Base-by-base conservation (phyloP, 2,888 invertebrate genomes). In the Sialis lutaria region DNA sequence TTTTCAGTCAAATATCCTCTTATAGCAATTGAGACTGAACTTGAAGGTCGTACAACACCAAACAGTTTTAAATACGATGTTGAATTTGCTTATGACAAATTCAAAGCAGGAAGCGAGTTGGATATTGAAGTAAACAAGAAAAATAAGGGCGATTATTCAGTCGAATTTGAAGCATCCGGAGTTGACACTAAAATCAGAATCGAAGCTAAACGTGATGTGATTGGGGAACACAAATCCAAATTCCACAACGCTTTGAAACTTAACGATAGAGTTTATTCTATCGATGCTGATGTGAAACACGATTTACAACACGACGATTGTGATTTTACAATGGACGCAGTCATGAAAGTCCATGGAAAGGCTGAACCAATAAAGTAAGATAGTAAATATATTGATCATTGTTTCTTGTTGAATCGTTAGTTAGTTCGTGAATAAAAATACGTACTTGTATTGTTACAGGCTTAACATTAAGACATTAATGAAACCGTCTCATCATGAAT, bases 241-340 rank as follows among this genome's bases (percentile, higher is more conserved):
- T 68, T 77, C 40, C 69, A 71, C 40, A 75, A 79, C 55, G 70
- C 69, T 35, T 50, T 83, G 6, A 68, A 69, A 5, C 53, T 82
- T 10, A 74, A 74, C 42, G 70, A 76, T 8, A 75, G 75, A 45
- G 79, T 73, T 56, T 73, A 79, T 55, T 74, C 77, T 55, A 61
- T 78, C 1, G 73, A 73, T 32, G 76, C 78, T 43, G 68, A 70
- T 0, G 63, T 79, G 0, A 62, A 66, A 1, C 75, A 79, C 56
- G 71, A 68, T 45, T 60, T 68, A 4, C 69, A 69, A 53, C 65
- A 69, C 1, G 70, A 74, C 46, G 74, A 77, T 51, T 54, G 73
- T 10, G 67, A 77, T 44, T 56, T 75, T 49, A 75, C 74, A 3
- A 71, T 74, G 12, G 64, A 72, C 49, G 67, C 77, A 44, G 68